Evolutionary conservation across 2,888 invertebrate species (phyloP), one percentile per base, ranked within the genome.

Genomic region (Caenorhabditis becei): DNA sequence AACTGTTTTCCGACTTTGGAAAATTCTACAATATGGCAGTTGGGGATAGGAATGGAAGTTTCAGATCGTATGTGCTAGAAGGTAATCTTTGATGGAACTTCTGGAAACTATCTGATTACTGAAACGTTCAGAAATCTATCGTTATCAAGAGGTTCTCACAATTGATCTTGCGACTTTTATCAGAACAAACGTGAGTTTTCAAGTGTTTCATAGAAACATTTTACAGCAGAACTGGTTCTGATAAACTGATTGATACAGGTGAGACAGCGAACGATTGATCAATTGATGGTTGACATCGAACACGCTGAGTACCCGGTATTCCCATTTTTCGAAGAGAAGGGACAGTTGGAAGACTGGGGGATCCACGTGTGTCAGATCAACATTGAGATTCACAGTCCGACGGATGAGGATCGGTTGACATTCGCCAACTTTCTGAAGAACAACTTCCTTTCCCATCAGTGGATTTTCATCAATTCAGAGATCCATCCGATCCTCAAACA

Each of bases 241-340:
- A 32, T 32, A 4, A 32, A 4, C 10, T 4, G 10, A 20, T n/a
- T 53, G 24, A n/a, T 32, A 32, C 44, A 80, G 80, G 41, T 80
- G 7, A 69, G 47, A 37, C 66, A 66, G 37, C 63, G 47, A 53
- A 74, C 59, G 0, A 74, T 85, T 11, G 85, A 85, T 54, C 85
- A 85, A 58, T 37, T 84, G 18, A 82, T 85, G 85, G 65, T 85
- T 11, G 85, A 85, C 41, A 81, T 85, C 32, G 85, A 85, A 47
- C 82, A 84, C n/a, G 83, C 82, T 24, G 85, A 85, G 47, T 85
- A 83, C 28, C 83, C 79, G 16, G 74, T 85, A 14, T 70, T 85
- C 4, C 79, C 78, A 10, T 83, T 81, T 49, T 72, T 85, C 26
- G 67, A 82, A 16, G 63, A 82, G 44, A 69, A 72, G 11, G 85